Base-by-base conservation (phyloP, 2,888 invertebrate genomes). In the Eupithecia subfuscata region DNA sequence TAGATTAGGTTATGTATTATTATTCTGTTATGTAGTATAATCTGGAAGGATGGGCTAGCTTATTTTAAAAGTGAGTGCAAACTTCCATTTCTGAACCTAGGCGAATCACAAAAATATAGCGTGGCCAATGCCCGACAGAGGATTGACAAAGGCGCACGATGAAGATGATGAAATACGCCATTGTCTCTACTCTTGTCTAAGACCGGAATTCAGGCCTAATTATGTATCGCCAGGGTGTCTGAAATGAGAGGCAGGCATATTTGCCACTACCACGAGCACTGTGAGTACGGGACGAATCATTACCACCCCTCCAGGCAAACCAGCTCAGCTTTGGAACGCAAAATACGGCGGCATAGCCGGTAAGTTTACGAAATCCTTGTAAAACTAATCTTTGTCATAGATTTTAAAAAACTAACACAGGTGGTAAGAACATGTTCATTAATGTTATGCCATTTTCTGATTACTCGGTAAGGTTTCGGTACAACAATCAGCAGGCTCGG, bases 261-360 rank as follows among this genome's bases (percentile, higher is more conserved):
- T 16, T 40, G 78, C 73, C 91, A 88, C 40, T 34, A 78, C 73
- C 91, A 88, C 22, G 65, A 67, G 25, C 68, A 68, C 43, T 68
- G 45, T 79, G 90, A 88, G 18, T 89, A 89, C 70, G 86, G 86
- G 0, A 78, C 81, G 0, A 87, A 89, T 73, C 87, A 89, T 71
- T 88, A 86, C 76, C 90, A 91, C 73, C 89, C 91, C 7, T 79
- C 80, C 22, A 84, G 89, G 69, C 91, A 92, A 77, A 84, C 82
- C n/a, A 88, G 85, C 78, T 90, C 90, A 4, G 84, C 87, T 3
- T 75, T 92, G 63, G 92, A 92, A 75, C 83, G 92, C 30, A 92
- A 90, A 83, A 88, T 92, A 71, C 45, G 56, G 12, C 85, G 89
- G 8, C 88, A 91, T 75, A 90, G 80, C 80, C 86, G 90, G 90